phyloP scores from a whole-genome alignment of 1,140 invertebrate species.

The Nephotettix cincticeps region DNA sequence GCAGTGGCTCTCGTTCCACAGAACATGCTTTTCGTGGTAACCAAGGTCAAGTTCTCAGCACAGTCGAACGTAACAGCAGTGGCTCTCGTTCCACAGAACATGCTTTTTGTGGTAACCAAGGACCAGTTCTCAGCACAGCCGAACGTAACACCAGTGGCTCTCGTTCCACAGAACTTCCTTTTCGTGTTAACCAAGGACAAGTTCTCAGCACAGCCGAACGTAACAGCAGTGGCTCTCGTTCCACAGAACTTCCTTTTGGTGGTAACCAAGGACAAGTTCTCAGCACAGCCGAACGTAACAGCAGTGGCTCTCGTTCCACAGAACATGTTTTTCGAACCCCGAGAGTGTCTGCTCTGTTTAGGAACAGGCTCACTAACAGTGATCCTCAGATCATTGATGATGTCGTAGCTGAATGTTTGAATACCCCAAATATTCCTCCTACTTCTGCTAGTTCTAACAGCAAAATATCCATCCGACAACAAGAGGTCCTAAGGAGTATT shows the following conservation, averaged over 20 bases:
- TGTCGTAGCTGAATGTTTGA: too few species aligned
- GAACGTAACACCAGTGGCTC: not conserved
- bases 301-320: not conserved
- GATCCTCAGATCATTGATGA: too few species aligned
- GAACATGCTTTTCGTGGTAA: not conserved
- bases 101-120: too few species aligned
- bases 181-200: too few species aligned
- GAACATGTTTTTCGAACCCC: not conserved
- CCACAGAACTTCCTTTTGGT: not conserved
- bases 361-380: not conserved
- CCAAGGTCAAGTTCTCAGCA: not conserved
- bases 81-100: not conserved
- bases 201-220: too few species aligned
- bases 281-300: not conserved
- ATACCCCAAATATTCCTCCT: too few species aligned
- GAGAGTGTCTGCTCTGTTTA: not conserved
- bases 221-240: not conserved
- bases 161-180: not conserved
- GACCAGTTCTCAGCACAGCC: too few species aligned
- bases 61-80: not conserved
- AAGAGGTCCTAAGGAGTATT: too few species aligned
- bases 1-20: not conserved
- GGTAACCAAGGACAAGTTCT: too few species aligned
- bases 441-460: too few species aligned
- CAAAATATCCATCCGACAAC: too few species aligned